These are phyloP conservation scores for Hemicrepidius hirtus DNA, from an alignment of 2,888 invertebrate species.

Conservation along the genomic window DNA sequence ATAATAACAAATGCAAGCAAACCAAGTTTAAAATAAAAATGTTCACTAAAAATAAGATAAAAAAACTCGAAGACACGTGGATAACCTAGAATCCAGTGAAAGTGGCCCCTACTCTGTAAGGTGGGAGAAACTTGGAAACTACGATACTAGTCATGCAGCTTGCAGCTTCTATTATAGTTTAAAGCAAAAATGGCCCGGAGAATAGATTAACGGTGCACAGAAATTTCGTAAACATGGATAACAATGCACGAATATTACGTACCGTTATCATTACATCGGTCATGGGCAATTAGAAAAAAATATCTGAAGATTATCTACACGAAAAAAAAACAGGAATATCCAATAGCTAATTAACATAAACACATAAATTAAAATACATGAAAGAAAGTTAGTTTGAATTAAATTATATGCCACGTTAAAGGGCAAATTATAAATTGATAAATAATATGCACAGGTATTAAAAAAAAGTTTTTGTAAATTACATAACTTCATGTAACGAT, in stretches of 20 bases:
- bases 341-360: no score
- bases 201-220: constrained; percentile 18
- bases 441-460: no score
- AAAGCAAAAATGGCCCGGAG: constrained; percentile 33
- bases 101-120: constrained; percentile 59
- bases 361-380: no score
- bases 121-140: constrained; percentile 56
- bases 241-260: background rate
- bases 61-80: constrained; percentile 63
- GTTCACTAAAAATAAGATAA: constrained; percentile 64
- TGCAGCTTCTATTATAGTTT: constrained; percentile 35
- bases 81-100: constrained; percentile 66
- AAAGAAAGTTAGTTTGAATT: no score
- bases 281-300: no score
- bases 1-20: constrained; percentile 49
- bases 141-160: constrained; percentile 45
- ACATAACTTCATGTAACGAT: no score
- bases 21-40: constrained; percentile 62
- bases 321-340: no score
- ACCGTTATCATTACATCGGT: no score
- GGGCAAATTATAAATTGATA: no score
- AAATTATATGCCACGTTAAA: no score
- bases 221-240: background rate
- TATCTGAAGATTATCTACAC: no score
- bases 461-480: no score